These are phyloP conservation scores for Lasioglossum albipes DNA, from an alignment of 1,140 invertebrate species.

Conservation along the genomic window DNA sequence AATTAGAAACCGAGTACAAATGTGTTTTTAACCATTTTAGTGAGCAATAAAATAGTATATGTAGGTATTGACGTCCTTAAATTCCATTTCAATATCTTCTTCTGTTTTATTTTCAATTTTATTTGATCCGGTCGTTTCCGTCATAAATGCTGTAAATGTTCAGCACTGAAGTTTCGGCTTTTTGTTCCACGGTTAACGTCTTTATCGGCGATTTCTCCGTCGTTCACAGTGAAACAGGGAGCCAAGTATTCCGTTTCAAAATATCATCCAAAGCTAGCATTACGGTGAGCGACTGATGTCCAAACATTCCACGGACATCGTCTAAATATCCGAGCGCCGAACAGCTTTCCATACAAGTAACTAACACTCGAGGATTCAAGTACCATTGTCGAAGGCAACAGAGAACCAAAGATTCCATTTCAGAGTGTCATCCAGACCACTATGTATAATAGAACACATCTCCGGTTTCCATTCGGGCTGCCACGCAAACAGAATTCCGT, in stretches of 20 bases:
- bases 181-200: too few relatives aligned
- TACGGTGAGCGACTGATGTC: slow-evolving; percentile 1
- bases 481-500: not conserved
- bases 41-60: too few relatives aligned
- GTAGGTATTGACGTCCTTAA: too few relatives aligned
- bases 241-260: not conserved
- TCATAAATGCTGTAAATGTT: too few relatives aligned
- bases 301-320: slow-evolving; percentile 2
- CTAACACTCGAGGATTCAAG: not conserved
- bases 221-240: not conserved
- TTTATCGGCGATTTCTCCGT: not conserved
- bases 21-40: too few relatives aligned
- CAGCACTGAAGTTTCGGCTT: too few relatives aligned
- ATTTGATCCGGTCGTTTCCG: too few relatives aligned
- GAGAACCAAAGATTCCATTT: slow-evolving; percentile 6
- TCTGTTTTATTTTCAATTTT: too few relatives aligned
- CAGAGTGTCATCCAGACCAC: not conserved
- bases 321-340: slow-evolving; percentile 1
- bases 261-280: not conserved
- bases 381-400: not conserved
- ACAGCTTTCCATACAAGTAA: not conserved
- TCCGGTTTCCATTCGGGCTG: not conserved
- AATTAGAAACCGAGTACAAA: too few relatives aligned
- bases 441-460: not conserved
- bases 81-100: too few relatives aligned